Evolutionary conservation across 2,113 vertebrate species (phyloP).

Genomic region (Neolamprologus brichardi): DNA sequence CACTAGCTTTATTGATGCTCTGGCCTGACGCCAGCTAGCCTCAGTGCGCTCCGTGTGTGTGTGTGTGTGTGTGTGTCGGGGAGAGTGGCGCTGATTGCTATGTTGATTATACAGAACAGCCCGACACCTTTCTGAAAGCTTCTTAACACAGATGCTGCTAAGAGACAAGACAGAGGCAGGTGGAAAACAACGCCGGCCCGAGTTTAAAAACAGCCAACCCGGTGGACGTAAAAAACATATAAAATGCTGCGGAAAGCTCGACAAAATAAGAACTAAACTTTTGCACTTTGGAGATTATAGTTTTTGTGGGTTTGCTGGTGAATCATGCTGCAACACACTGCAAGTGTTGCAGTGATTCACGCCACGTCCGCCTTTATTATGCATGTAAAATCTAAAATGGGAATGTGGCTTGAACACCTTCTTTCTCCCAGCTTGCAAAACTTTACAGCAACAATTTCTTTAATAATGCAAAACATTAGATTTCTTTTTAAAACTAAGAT

Average conservation of each 20-base stretch:
- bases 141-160: slow-evolving; percentile 8
- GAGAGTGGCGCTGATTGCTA: slow-evolving; percentile 52
- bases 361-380: background rate
- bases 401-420: background rate
- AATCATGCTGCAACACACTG: background rate
- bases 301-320: background rate
- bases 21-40: slow-evolving; percentile 47
- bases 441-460: background rate
- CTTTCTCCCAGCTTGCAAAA: background rate
- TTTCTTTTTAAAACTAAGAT: background rate
- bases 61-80: slow-evolving; percentile 3
- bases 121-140: slow-evolving; percentile 42
- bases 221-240: background rate
- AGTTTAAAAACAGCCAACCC: background rate
- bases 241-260: background rate
- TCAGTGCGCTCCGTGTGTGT: background rate
- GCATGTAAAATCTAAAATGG: background rate
- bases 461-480: background rate
- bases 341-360: background rate
- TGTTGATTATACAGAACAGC: slow-evolving; percentile 59
- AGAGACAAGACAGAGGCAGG: slow-evolving; percentile 14
- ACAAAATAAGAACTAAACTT: background rate
- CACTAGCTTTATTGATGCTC: slow-evolving; percentile 62
- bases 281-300: background rate
- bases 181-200: background rate